Conservation (phyloP, 1,140 invertebrate genomes). For the Aphaenogaster floridana region DNA sequence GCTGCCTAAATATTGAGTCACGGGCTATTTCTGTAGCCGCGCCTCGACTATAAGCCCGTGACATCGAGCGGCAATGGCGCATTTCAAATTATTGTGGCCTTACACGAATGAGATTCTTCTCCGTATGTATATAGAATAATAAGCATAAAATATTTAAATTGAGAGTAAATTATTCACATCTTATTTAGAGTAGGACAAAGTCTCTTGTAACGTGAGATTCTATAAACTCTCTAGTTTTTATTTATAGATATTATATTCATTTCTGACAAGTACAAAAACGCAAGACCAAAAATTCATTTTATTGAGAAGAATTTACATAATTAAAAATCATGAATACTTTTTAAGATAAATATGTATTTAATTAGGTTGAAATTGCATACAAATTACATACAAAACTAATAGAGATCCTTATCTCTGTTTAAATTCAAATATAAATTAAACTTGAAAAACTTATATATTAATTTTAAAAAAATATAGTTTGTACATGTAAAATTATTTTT, state of each 20-base stretch:
- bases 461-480: too few species aligned
- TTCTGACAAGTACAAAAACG: not conserved
- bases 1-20: constrained; percentile 81
- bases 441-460: not conserved
- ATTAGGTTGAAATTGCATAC: too few species aligned
- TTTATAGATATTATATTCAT: not conserved
- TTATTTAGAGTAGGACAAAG: not conserved
- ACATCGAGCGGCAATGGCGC: constrained; percentile 31
- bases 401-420: too few species aligned
- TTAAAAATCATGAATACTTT: not conserved
- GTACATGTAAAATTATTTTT: too few species aligned
- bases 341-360: not conserved
- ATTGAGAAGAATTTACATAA: not conserved
- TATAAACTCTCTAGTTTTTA: not conserved
- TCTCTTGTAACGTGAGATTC: not conserved
- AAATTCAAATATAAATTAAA: not conserved
- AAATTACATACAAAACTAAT: too few species aligned
- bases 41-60: constrained; percentile 43
- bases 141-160: constrained; percentile 23
- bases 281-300: not conserved
- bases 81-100: constrained; percentile 29
- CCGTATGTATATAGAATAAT: not conserved
- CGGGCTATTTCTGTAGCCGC: constrained; percentile 75
- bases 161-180: not conserved
- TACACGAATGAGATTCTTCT: not conserved